Evolutionary conservation across 1,140 invertebrate species (phyloP), one percentile per base, ranked within the genome.

Genomic region (Drosophila kepulauana): DNA sequence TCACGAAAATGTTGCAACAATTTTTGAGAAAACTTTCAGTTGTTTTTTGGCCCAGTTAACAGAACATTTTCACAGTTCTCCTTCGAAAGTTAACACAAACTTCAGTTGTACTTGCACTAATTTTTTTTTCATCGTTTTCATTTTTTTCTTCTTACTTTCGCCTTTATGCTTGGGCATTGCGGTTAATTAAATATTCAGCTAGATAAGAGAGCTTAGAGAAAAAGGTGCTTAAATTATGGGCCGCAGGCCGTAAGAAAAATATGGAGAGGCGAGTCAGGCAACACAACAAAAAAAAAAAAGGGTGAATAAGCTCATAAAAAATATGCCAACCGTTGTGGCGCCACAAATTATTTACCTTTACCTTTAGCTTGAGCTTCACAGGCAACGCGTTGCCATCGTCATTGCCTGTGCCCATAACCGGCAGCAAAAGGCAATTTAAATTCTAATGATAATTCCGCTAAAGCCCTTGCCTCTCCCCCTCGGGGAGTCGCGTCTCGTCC

Each of bases 231-330:
- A 85, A 77, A 80, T 77, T 66, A 68, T 67, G 48, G 10, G 56
- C 71, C 46, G 16, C 48, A 13, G 70, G 70, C 41, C 33, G 11
- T 35, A 58, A 59, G 41, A 49, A 54, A 52, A 48, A 63, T 51
- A 59, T 61, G 28, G 13, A 46, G 33, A 49, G 30, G 30, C 30
- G 30, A 59, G 48, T 48, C 38, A n/a, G 45, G 48, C 41, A 68
- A 38, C 35, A 45, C 38, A 46, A 65, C 43, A 66, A 62, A 65
- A 45, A 43, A 64, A 41, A 64, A 58, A 58, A 87, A 84, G 82
- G 82, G 84, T 88, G 62, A 74, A 88, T 88, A 88, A 87, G 79
- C 82, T 88, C 82, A 88, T 87, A 87, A 87, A 88, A 87, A 87
- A 87, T 88, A 88, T 86, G 82, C 76, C 78, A 77, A 78, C 35